A percentile compares a stretch with the other conserved stretches of the same genome.
phyloP scores from a whole-genome alignment of 2,888 invertebrate species.

The Timandra comae region DNA sequence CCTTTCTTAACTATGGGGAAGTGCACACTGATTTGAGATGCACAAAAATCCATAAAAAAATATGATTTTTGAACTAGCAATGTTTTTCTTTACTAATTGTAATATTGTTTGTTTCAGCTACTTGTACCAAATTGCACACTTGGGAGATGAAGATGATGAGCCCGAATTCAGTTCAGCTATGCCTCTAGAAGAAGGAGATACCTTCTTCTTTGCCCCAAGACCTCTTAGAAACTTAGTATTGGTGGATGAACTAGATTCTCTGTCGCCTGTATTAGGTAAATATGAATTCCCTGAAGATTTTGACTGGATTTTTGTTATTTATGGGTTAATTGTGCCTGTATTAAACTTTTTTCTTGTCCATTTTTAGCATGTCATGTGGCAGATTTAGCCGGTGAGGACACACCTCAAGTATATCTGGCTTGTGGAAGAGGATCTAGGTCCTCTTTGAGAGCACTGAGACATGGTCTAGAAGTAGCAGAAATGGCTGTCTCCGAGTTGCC shows the following conservation, averaged over 20 bases:
- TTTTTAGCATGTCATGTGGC: conserved; percentile 87
- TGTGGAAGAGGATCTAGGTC: conserved; percentile 98
- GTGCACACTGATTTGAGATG: conserved; percentile 79
- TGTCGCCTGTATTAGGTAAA: conserved; percentile 92
- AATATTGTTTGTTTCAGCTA: conserved; percentile 79
- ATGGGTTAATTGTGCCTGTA: too few relatives aligned
- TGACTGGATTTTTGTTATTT: too few relatives aligned
- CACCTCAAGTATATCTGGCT: conserved; percentile 97
- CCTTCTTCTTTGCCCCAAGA: conserved; percentile 98
- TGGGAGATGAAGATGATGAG: conserved; percentile 99
- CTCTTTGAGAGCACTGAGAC: conserved; percentile 92
- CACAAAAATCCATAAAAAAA: conserved; percentile 30
- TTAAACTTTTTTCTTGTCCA: too few relatives aligned
- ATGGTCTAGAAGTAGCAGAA: conserved; percentile 98
- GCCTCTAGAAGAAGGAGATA: conserved; percentile 98
- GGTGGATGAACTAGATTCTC: conserved; percentile 97
- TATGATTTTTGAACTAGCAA: background rate
- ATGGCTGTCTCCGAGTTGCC: conserved; percentile 99
- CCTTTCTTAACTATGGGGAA: conserved; percentile 66
- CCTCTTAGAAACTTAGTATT: conserved; percentile 94
- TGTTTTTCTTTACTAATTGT: background rate
- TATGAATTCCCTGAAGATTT: too few relatives aligned
- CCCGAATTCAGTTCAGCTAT: conserved; percentile 99
- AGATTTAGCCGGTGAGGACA: conserved; percentile 98
- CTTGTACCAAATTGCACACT: conserved; percentile 98